Conservation (phyloP, 2,113 vertebrate genomes). For the Ahaetulla prasina region DNA sequence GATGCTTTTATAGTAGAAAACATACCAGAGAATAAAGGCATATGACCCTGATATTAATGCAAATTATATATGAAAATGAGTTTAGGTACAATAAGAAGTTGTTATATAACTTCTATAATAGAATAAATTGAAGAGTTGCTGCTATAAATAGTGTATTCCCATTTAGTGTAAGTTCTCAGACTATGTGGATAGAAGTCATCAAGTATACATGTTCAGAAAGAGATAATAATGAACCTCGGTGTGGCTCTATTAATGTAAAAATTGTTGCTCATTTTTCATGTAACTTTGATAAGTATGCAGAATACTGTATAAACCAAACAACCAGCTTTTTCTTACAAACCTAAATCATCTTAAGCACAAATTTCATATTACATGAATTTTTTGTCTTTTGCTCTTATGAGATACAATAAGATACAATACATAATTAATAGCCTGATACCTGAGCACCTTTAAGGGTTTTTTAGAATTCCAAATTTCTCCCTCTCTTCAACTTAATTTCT, state of each 20-base stretch:
- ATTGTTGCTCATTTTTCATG: not conserved
- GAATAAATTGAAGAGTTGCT: slow-evolving; percentile 33
- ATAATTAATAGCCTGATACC: not conserved
- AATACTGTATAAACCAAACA: not conserved
- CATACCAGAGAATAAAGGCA: slow-evolving; percentile 40
- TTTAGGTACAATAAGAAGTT: slow-evolving; percentile 54
- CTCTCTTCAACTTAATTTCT: not conserved
- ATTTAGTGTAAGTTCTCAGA: slow-evolving; percentile 34
- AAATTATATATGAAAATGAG: slow-evolving; percentile 54
- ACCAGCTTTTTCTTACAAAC: not conserved
- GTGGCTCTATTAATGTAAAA: not conserved
- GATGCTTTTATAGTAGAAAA: slow-evolving; percentile 58
- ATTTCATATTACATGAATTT: not conserved
- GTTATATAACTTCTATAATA: slow-evolving; percentile 46
- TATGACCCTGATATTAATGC: slow-evolving; percentile 51
- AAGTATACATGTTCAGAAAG: not conserved
- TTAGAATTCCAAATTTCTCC: not conserved
- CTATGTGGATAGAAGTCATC: not conserved
- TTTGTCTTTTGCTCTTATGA: not conserved
- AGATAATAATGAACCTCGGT: not conserved
- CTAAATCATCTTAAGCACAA: not conserved
- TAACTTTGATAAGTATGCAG: not conserved
- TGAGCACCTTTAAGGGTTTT: not conserved
- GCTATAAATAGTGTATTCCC: not conserved
- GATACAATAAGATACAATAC: not conserved